Percentiles rank a stretch among this genome's conserved stretches.
phyloP scores from a whole-genome alignment of 2,113 vertebrate genomes.

The Buteo buteo region DNA sequence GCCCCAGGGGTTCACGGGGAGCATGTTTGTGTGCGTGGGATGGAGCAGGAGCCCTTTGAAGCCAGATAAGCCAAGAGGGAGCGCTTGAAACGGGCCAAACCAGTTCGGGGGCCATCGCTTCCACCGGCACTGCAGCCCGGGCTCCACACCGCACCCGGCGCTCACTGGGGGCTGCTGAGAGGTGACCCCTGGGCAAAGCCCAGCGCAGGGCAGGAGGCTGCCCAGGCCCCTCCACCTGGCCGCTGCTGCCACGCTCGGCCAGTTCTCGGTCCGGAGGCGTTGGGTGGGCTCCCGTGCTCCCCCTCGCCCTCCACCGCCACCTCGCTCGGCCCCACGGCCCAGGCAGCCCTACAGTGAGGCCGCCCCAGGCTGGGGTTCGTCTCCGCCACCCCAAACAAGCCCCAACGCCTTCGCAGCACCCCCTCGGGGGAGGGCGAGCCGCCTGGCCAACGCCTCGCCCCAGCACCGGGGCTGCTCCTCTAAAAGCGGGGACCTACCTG shows the following conservation, averaged over 20 bases:
- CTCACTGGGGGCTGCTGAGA: rapidly evolving
- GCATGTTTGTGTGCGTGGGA: slow-evolving; percentile 24
- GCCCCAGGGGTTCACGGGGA: background rate
- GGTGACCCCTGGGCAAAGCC: background rate
- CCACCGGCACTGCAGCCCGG: rapidly evolving
- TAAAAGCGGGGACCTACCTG: background rate
- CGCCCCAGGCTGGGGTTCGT: rapidly evolving
- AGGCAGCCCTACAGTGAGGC: background rate
- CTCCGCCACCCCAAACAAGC: rapidly evolving
- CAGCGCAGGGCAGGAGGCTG: rapidly evolving
- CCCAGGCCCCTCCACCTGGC: rapidly evolving
- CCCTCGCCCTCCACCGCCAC: rapidly evolving
- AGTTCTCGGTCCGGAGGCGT: rapidly evolving
- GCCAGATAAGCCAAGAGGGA: slow-evolving; percentile 51
- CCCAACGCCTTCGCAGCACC: rapidly evolving
- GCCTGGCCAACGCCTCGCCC: rapidly evolving
- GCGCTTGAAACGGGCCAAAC: slow-evolving; percentile 43
- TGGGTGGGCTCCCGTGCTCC: background rate
- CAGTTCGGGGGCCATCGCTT: slow-evolving; percentile 25
- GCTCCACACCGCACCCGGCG: background rate
- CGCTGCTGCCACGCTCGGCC: background rate
- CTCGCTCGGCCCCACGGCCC: rapidly evolving
- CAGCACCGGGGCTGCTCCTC: background rate
- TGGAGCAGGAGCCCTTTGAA: slow-evolving; percentile 49
- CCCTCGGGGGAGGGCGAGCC: background rate